Conservation (phyloP, 2,888 invertebrate genomes). For the Himalopsyche anomala region DNA sequence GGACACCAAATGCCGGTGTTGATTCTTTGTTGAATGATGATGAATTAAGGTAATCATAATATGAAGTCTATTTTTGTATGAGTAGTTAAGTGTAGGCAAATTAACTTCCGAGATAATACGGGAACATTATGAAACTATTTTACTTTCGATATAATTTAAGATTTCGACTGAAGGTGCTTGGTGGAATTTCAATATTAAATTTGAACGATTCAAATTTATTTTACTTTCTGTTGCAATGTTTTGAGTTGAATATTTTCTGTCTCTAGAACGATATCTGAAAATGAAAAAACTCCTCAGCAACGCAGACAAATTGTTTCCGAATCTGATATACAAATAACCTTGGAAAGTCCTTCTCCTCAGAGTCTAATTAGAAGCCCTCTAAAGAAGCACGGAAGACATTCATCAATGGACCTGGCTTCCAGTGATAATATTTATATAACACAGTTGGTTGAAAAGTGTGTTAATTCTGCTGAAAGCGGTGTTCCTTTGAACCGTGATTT, state of each 20-base stretch:
- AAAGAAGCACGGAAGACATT: slow-evolving; percentile 74
- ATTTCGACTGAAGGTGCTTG: too few species aligned
- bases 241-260: not conserved
- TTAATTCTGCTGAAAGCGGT: slow-evolving; percentile 67
- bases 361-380: slow-evolving; percentile 68
- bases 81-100: not conserved
- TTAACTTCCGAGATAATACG: not conserved
- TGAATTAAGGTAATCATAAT: not conserved
- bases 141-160: too few species aligned
- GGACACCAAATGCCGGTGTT: slow-evolving; percentile 24
- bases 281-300: slow-evolving; percentile 34
- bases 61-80: not conserved
- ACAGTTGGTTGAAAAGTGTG: slow-evolving; percentile 75
- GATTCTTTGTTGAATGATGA: slow-evolving; percentile 17
- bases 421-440: slow-evolving; percentile 72
- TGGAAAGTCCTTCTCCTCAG: slow-evolving; percentile 45
- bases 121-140: not conserved
- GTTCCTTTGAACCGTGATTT: not conserved
- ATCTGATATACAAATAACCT: slow-evolving; percentile 32
- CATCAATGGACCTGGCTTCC: slow-evolving; percentile 75
- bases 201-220: too few species aligned
- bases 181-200: too few species aligned
- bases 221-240: not conserved
- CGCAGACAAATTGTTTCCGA: slow-evolving; percentile 33
- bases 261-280: not conserved